These are phyloP conservation scores for Neoaliturus tenellus DNA, from an alignment of 2,888 invertebrate genomes.

Conservation along the genomic window DNA sequence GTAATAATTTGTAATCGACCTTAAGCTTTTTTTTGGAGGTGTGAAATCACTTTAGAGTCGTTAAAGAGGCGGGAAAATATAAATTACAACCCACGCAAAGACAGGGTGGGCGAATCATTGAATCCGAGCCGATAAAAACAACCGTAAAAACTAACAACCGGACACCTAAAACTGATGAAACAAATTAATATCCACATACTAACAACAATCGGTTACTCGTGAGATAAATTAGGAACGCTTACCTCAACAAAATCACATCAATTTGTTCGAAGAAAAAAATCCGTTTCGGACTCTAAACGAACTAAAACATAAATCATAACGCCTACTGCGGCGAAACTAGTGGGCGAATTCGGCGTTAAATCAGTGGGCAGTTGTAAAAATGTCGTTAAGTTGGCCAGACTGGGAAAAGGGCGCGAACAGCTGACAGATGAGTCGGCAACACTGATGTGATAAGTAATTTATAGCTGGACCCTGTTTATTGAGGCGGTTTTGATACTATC, in stretches of 20 bases:
- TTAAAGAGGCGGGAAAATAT: neutral
- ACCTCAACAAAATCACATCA: neutral
- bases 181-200: neutral
- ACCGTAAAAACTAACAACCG: neutral
- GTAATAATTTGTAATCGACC: too few relatives aligned
- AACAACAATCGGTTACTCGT: neutral
- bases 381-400: slow-evolving; percentile 29
- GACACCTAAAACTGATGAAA: neutral
- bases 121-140: neutral
- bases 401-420: slow-evolving; percentile 23
- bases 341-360: slow-evolving; percentile 37
- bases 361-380: slow-evolving; percentile 35
- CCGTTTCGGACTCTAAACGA: neutral
- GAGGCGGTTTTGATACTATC: slow-evolving; percentile 41
- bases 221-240: neutral
- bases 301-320: slow-evolving; percentile 4
- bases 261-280: neutral
- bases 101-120: neutral
- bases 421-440: slow-evolving; percentile 17
- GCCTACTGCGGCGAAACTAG: neutral
- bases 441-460: slow-evolving; percentile 36
- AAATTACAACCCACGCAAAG: slow-evolving; percentile 15
- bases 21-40: neutral
- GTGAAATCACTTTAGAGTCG: neutral
- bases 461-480: slow-evolving; percentile 2